Percentiles rank a stretch among this genome's conserved stretches.
Conservation (phyloP, 37 sponge, comb jelly and placozoan species). For the Corticium candelabrum region DNA sequence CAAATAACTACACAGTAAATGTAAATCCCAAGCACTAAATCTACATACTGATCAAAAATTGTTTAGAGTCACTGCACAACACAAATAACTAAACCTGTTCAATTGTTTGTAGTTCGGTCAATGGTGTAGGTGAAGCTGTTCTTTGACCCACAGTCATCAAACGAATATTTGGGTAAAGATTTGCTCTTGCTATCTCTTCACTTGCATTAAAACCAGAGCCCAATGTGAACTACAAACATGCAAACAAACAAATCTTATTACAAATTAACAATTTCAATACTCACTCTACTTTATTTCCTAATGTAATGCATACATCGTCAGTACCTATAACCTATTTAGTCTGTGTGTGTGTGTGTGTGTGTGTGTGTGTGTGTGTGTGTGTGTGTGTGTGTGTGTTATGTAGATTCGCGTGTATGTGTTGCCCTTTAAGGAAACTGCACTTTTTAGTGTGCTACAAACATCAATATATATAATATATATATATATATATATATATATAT, state of each 20-base stretch:
- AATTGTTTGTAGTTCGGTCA: neutral
- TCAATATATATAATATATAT: too few relatives aligned
- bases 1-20: neutral
- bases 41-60: neutral
- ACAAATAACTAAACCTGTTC: neutral
- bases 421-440: too few relatives aligned
- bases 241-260: conserved; percentile 9
- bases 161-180: neutral
- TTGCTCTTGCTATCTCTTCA: conserved; percentile 28
- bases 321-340: too few relatives aligned
- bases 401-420: too few relatives aligned
- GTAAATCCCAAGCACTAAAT: neutral
- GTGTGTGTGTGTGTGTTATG: too few relatives aligned
- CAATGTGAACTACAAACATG: conserved; percentile 10
- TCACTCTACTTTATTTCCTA: too few relatives aligned
- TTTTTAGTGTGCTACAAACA: too few relatives aligned
- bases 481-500: too few relatives aligned
- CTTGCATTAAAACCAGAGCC: conserved; percentile 46
- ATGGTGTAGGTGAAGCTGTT: neutral
- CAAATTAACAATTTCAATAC: neutral
- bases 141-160: neutral
- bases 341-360: too few relatives aligned
- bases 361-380: too few relatives aligned
- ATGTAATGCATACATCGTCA: too few relatives aligned
- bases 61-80: neutral